Percentiles rank a stretch among this genome's conserved stretches.
Conservation (phyloP, 2,888 invertebrate species). For the Andrena praecox region DNA sequence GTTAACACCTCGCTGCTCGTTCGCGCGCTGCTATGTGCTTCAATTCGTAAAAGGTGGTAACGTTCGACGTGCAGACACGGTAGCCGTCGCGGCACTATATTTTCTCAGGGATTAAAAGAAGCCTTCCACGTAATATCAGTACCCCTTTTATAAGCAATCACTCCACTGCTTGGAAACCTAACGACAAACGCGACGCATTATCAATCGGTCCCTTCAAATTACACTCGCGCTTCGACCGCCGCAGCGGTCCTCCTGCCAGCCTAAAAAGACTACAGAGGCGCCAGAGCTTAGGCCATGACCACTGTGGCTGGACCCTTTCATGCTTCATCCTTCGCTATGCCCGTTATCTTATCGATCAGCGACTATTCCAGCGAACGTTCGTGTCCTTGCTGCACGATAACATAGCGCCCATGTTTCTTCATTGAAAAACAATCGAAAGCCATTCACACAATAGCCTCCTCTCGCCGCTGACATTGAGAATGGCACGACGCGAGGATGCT, state of each 20-base stretch:
- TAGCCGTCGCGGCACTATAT: not conserved
- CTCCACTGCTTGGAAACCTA: too few species aligned
- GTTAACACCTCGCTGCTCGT: conserved; percentile 33
- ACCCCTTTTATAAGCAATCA: not conserved
- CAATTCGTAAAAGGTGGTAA: not conserved
- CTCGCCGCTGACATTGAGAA: not conserved
- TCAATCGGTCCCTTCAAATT: too few species aligned
- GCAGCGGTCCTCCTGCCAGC: too few species aligned
- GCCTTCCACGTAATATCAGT: too few species aligned
- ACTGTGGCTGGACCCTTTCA: too few species aligned
- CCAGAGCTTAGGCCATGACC: too few species aligned
- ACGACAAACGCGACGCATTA: too few species aligned
- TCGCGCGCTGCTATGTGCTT: not conserved
- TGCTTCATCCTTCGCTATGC: too few species aligned
- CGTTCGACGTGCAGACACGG: too few species aligned
- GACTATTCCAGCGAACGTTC: not conserved
- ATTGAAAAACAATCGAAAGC: not conserved
- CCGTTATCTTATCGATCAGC: not conserved
- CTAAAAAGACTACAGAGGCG: too few species aligned
- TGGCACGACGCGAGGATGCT: not conserved
- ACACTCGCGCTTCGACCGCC: too few species aligned
- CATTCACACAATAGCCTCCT: conserved; percentile 8
- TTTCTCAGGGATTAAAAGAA: not conserved
- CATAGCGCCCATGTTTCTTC: not conserved
- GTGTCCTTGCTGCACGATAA: not conserved